phyloP scores from a whole-genome alignment of 2,888 invertebrate species.

The Tetragnatha montana region DNA sequence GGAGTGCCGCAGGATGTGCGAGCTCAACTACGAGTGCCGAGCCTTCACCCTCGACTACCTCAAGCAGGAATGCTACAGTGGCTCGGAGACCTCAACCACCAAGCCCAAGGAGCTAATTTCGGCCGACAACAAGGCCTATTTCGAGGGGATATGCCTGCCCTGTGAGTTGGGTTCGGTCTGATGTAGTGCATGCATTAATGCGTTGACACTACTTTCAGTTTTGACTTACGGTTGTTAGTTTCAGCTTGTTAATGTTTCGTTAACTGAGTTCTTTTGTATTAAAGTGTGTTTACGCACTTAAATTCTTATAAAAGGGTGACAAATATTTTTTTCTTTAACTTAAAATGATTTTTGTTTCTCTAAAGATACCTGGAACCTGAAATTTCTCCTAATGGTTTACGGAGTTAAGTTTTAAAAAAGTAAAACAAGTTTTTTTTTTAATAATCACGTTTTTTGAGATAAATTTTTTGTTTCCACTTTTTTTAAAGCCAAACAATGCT shows the following conservation, averaged over 20 bases:
- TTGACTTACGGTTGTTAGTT: neutral
- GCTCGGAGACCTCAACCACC: conserved; percentile 62
- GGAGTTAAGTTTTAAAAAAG: no score
- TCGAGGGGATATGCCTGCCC: conserved; percentile 73
- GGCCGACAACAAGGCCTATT: conserved; percentile 72
- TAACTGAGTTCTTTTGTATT: no score
- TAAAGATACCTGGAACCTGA: no score
- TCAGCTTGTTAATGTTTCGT: neutral
- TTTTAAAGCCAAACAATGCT: no score
- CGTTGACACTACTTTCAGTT: neutral
- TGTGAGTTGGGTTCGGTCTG: conserved; percentile 48
- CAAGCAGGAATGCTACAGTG: conserved; percentile 75
- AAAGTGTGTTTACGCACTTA: no score
- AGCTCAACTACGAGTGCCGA: conserved; percentile 75
- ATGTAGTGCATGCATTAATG: neutral
- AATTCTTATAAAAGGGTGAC: no score
- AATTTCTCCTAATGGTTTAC: no score
- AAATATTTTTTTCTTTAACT: no score
- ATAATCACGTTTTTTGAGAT: no score
- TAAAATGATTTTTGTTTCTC: no score
- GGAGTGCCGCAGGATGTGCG: conserved; percentile 76
- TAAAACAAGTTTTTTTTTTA: no score
- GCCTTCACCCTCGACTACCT: conserved; percentile 77
- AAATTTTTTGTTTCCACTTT: no score
- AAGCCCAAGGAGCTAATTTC: conserved; percentile 72